phyloP scores from a whole-genome alignment of 2,888 invertebrate genomes.

The Elmis aenea region DNA sequence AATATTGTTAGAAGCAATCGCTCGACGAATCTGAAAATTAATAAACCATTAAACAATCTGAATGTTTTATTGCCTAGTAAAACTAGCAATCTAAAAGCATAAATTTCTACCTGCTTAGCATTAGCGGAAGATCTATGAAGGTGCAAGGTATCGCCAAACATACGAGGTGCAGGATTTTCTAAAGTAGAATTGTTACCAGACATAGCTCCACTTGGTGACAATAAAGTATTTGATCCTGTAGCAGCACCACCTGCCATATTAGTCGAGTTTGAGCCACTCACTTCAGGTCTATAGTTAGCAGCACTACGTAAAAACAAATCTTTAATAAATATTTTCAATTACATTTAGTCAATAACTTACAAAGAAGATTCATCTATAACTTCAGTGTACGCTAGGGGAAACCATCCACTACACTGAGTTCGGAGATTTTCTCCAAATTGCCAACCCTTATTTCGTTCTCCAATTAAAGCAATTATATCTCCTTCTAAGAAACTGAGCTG shows the following conservation, averaged over 20 bases:
- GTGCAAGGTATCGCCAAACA: slow-evolving; percentile 67
- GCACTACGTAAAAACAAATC: slow-evolving; percentile 14
- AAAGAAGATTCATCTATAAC: slow-evolving; percentile 61
- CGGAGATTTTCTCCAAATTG: slow-evolving; percentile 93
- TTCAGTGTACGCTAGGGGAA: slow-evolving; percentile 92
- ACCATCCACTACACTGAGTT: slow-evolving; percentile 92
- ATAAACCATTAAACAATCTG: slow-evolving; percentile 16
- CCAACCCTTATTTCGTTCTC: slow-evolving; percentile 92
- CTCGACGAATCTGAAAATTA: slow-evolving; percentile 54
- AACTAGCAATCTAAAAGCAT: neutral
- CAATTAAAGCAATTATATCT: slow-evolving; percentile 81
- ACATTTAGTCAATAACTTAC: slow-evolving; percentile 50
- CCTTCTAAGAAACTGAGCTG: slow-evolving; percentile 90
- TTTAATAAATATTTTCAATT: too few relatives aligned
- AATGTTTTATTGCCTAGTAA: too few relatives aligned
- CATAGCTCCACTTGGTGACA: slow-evolving; percentile 42
- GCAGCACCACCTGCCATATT: slow-evolving; percentile 33
- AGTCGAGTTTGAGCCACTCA: slow-evolving; percentile 42
- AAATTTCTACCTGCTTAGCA: slow-evolving; percentile 50
- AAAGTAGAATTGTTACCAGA: slow-evolving; percentile 46
- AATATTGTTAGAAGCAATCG: slow-evolving; percentile 55
- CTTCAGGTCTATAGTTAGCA: slow-evolving; percentile 22
- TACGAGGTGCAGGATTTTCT: slow-evolving; percentile 58
- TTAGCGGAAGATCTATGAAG: slow-evolving; percentile 51
- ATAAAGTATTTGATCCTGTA: slow-evolving; percentile 37